Evolutionary conservation across 92 coral and sea anemone species (phyloP).

Genomic region (Epizoanthus rinbou): DNA sequence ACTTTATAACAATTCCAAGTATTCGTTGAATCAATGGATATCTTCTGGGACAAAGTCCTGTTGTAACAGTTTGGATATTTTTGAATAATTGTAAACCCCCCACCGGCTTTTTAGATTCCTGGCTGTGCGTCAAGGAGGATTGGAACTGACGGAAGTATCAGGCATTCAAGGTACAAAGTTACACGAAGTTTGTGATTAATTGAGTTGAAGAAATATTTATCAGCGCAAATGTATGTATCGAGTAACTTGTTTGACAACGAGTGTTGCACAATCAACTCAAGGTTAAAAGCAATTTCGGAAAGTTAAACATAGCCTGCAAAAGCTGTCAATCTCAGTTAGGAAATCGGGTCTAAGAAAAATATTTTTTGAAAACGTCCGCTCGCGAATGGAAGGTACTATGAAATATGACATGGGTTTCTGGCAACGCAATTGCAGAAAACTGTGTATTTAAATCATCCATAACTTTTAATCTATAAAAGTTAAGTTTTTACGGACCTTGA

Average conservation of each 20-base stretch:
- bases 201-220: background rate
- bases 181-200: background rate
- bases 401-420: constrained; percentile 4
- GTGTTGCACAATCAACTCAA: background rate
- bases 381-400: background rate
- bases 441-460: background rate
- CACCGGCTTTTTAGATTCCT: too few species aligned
- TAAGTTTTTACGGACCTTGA: background rate
- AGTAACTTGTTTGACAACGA: background rate
- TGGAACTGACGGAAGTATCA: background rate
- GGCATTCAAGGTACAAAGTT: too few species aligned
- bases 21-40: too few species aligned
- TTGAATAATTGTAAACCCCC: too few species aligned
- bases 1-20: too few species aligned
- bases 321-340: constrained; percentile 9
- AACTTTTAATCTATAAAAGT: constrained; percentile 1
- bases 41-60: too few species aligned
- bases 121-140: background rate
- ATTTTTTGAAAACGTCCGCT: constrained; percentile 22
- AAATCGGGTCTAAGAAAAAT: constrained; percentile 19
- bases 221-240: background rate
- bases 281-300: constrained; percentile 7
- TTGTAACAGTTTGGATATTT: too few species aligned
- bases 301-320: background rate
- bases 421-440: background rate